Conservation (phyloP, 2,797 vertebrate species). For the Huso huso region DNA sequence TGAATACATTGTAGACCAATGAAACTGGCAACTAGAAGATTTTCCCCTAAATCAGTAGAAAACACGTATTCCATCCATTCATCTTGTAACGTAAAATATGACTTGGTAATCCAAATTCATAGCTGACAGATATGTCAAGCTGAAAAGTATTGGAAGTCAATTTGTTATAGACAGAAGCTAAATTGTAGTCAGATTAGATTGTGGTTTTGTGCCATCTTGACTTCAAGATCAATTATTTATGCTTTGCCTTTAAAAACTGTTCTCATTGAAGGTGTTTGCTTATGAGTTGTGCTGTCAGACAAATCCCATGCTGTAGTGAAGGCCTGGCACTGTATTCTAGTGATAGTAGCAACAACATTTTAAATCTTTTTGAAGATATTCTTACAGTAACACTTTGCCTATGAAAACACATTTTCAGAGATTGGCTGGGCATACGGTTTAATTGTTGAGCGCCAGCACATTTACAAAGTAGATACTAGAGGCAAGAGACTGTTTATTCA, state of each 20-base stretch:
- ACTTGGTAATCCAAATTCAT: too few species aligned
- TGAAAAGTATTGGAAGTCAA: background rate
- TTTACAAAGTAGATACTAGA: conserved; percentile 12
- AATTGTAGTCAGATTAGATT: background rate
- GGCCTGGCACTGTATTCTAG: conserved; percentile 11
- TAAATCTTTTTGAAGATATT: background rate
- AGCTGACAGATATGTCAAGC: background rate
- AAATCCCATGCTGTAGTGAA: conserved; percentile 21
- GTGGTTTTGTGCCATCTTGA: conserved; percentile 13
- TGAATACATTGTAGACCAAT: too few species aligned
- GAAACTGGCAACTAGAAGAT: too few species aligned
- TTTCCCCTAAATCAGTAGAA: too few species aligned
- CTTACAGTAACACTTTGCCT: conserved; percentile 7
- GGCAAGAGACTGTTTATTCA: conserved; percentile 22
- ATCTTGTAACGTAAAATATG: too few species aligned
- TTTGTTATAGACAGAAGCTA: conserved; percentile 6
- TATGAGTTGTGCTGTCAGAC: conserved; percentile 21
- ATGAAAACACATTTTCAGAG: conserved; percentile 8
- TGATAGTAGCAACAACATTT: background rate
- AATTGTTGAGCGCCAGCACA: conserved; percentile 7
- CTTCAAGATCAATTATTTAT: conserved; percentile 1
- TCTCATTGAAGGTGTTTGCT: conserved; percentile 21
- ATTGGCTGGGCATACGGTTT: conserved; percentile 4
- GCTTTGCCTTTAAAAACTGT: conserved; percentile 3
- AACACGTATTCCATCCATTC: too few species aligned